Conservation (phyloP, 2,113 vertebrate species). For the Rhagologus leucostigma region DNA sequence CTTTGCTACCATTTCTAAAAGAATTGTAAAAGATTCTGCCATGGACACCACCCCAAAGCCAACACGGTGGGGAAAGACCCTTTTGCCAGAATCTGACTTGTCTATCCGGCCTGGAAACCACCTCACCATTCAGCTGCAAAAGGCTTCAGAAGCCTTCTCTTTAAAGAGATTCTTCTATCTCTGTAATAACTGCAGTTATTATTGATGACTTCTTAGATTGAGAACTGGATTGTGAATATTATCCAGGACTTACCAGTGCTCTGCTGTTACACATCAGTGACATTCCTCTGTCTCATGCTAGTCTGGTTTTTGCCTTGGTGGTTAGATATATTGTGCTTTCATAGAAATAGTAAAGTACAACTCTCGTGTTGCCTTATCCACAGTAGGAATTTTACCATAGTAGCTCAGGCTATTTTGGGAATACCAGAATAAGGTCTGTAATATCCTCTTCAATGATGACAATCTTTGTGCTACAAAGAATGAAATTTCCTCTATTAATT, state of each 20-base stretch:
- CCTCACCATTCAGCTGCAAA: neutral
- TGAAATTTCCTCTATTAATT: slow-evolving; percentile 25
- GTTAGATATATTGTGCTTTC: neutral
- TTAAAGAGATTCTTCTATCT: neutral
- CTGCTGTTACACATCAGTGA: neutral
- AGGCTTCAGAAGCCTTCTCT: neutral
- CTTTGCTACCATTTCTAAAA: neutral
- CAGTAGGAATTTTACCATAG: neutral
- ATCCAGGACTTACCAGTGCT: neutral
- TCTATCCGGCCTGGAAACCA: neutral
- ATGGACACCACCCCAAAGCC: neutral
- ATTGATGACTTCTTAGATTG: neutral
- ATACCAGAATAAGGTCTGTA: neutral
- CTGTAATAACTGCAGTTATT: neutral
- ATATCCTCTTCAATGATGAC: slow-evolving; percentile 1
- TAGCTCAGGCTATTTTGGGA: neutral
- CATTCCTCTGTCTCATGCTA: neutral
- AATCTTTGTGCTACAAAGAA: neutral
- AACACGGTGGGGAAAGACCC: rapidly evolving
- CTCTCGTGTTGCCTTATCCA: neutral
- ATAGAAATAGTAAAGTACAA: neutral
- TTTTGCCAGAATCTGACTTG: neutral
- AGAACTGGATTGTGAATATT: neutral
- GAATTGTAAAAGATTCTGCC: neutral
- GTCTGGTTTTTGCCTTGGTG: neutral